Base-by-base conservation (phyloP, 1,140 invertebrate genomes). In the Lethocerus indicus region DNA sequence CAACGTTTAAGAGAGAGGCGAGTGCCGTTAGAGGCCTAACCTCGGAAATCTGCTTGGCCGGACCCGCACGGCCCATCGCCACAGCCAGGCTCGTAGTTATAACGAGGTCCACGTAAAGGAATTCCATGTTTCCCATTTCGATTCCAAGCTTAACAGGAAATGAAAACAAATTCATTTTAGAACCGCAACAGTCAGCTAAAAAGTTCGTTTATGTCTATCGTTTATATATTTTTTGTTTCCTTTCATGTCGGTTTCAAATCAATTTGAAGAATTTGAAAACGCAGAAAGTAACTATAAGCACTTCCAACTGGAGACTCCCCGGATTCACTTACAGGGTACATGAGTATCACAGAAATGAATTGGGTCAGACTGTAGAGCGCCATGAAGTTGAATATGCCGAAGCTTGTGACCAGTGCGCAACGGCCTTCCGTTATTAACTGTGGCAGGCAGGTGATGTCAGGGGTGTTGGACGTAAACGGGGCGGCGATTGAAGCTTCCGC, bases 351-450 rank as follows among this genome's bases (percentile, higher is more conserved):
- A n/a, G 88, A 87, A 49, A 87, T 75, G 63, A 96, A 97, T 65
- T 97, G 91, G 28, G 87, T 93, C 3, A 96, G 67, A 41, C 85
- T 89, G 64, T 96, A 96, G 35, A 83, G 76, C 24, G 89, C 89
- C 90, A 96, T 96, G 65, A 92, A 96, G 62, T 95, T 96, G 68
- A 97, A 94, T 50, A 92, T 82, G 6, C 89, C 87, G 69, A 95
- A 95, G 2, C 87, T 91, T 0, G 91, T 96, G 27, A 92, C 87
- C 28, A 97, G 67, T 0, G 92, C 86, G 51, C 84, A 86, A 20
- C 92, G 73, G 21, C 90, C 88, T 66, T 91, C 87, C n/a, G 78
- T 64, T n/a, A 80, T 76, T 0, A 82, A 58, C 68, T 74, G 76
- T 6, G 86, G 76, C 13, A 95, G 81, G 66, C 90, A 94, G 1